Evolutionary conservation across 2,797 vertebrate species (phyloP).

Genomic region (Tokudaia muenninki): DNA sequence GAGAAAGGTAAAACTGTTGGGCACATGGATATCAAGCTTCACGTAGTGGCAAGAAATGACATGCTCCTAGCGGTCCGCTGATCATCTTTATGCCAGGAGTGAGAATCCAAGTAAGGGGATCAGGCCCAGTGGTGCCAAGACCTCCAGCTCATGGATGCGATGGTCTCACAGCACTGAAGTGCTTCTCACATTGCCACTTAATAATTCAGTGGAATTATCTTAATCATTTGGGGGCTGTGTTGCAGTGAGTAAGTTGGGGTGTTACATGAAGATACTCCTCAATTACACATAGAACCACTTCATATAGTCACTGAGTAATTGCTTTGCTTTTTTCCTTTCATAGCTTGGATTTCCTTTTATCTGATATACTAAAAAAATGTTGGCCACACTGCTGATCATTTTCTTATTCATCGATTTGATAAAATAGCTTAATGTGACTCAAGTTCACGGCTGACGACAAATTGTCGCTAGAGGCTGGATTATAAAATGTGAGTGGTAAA

Average conservation of each 20-base stretch:
- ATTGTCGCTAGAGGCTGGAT: slow-evolving; percentile 55
- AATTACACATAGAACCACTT: slow-evolving; percentile 1
- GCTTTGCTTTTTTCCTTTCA: neutral
- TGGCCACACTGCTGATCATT: slow-evolving; percentile 25
- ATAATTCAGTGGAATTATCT: slow-evolving; percentile 53
- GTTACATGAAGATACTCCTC: slow-evolving; percentile 1
- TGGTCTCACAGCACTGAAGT: neutral
- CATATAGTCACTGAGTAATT: neutral
- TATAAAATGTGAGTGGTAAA: slow-evolving; percentile 55
- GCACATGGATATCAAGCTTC: neutral
- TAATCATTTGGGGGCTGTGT: neutral
- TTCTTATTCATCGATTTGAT: slow-evolving; percentile 66
- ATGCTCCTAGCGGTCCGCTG: neutral
- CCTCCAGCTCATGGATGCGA: neutral
- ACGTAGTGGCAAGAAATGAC: neutral
- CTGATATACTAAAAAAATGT: slow-evolving; percentile 48
- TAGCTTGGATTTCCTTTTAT: slow-evolving; percentile 62
- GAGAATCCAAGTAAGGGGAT: slow-evolving; percentile 26
- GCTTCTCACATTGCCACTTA: slow-evolving; percentile 45
- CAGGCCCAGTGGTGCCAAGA: neutral
- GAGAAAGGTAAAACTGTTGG: slow-evolving; percentile 18
- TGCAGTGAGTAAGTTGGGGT: slow-evolving; percentile 45
- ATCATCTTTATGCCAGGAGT: neutral
- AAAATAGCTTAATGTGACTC: slow-evolving; percentile 63
- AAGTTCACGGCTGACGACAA: slow-evolving; percentile 58